Base-by-base conservation (phyloP, 2,113 vertebrate genomes). In the Rattus norvegicus region DNA sequence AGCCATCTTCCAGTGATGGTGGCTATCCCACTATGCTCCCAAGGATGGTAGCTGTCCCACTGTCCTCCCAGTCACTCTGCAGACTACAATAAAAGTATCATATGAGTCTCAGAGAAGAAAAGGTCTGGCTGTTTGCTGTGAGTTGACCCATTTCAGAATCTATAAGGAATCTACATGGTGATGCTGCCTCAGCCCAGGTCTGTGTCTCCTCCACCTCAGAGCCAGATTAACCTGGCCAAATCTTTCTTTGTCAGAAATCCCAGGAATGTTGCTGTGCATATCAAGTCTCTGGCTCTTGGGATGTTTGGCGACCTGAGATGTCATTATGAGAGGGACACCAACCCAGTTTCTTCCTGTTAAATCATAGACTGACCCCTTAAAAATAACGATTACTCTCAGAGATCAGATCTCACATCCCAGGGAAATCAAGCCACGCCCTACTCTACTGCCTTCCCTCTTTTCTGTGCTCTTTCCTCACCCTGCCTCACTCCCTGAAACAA, bases 161-260 rank as follows among this genome's bases (percentile, higher is more conserved):
- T 47, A 49, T 3, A 0, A 24, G 19, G 17, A 70, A 56, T 26
- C 47, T 47, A 28, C 56, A 3, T 0, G 6, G 0, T 2, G 13
- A 26, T 7, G 75, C 59, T 17, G 0, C 43, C 54, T 87, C 49
- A 3, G 24, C 19, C 2, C 30, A 5, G n/a, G 36, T 43, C 63
- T 75, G 56, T 17, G 5, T 52, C 90, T 81, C 73, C 2, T 81
- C 79, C 1, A 2, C 47, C 39, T 76, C 24, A 19, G 85, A 67
- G 36, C 75, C 75, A 30, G 10, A 33, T 54, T 43, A 69, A 49
- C 43, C 33, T 19, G 28, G 26, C 12, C n/a, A 16, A 11, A 33
- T 70, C 24, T 36, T 28, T 65, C 72, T 49, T 85, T 43, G 43
- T 84, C 36, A 28, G 43, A 85, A 12, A 52, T 69, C 30, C 85